A percentile compares a stretch with the other conserved stretches of the same genome.
Evolutionary conservation across 2,888 invertebrate genomes (phyloP).

Genomic region (Trichacis sp.): DNA sequence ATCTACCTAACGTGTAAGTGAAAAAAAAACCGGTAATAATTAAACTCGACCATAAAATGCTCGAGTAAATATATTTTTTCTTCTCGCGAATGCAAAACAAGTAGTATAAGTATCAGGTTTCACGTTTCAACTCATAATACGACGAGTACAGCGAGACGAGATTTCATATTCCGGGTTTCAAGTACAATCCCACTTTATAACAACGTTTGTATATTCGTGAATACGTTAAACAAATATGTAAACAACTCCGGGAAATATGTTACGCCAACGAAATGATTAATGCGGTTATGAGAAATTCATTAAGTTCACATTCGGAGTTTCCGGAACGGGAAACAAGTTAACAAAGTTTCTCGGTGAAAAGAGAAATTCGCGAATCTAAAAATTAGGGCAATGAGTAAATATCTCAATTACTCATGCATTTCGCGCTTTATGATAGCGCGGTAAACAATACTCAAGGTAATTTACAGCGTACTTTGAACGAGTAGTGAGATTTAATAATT

Average conservation of each 20-base stretch:
- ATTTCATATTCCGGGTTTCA: not conserved
- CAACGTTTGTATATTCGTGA: not conserved
- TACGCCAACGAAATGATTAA: not conserved
- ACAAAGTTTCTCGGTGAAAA: too few species aligned
- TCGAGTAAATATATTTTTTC: not conserved
- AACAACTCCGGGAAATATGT: not conserved
- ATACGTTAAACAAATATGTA: not conserved
- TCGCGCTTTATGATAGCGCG: too few species aligned
- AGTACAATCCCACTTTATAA: not conserved
- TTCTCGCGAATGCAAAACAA: not conserved
- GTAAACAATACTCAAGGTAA: too few species aligned
- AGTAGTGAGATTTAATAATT: too few species aligned
- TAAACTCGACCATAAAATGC: not conserved
- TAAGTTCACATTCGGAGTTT: not conserved
- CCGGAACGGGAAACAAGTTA: too few species aligned
- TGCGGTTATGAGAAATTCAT: not conserved
- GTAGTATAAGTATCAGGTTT: not conserved
- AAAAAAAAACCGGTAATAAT: not conserved
- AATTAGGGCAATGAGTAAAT: too few species aligned
- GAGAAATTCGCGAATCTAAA: too few species aligned
- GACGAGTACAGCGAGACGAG: not conserved
- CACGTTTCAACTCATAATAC: not conserved
- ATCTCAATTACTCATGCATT: too few species aligned
- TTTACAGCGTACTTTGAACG: too few species aligned
- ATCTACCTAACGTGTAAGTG: too few species aligned